Evolutionary conservation across 1,140 invertebrate species (phyloP).

Genomic region (honey bee (Apis mellifera)): DNA sequence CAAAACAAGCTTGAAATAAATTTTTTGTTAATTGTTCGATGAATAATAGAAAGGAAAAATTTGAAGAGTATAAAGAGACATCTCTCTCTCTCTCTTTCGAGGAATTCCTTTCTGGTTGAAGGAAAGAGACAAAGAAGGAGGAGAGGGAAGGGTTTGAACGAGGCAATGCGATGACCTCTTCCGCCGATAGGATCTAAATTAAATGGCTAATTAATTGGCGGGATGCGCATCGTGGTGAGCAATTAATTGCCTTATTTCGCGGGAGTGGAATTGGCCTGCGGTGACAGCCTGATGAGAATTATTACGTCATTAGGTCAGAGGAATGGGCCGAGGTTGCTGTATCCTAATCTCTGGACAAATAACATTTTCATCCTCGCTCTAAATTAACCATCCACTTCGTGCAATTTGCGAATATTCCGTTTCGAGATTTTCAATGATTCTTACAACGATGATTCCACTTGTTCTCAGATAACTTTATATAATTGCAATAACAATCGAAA

Average conservation of each 20-base stretch:
- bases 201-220: slow-evolving; percentile 72
- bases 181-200: slow-evolving; percentile 72
- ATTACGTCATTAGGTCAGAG: slow-evolving; percentile 59
- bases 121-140: slow-evolving; percentile 43
- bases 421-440: background rate
- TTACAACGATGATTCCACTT: background rate
- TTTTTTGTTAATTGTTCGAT: background rate
- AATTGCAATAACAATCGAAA: too few relatives aligned
- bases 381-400: background rate
- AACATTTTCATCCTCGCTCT: slow-evolving; percentile 24
- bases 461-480: background rate
- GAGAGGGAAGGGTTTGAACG: slow-evolving; percentile 8
- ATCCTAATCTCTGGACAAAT: slow-evolving; percentile 47
- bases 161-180: slow-evolving; percentile 47
- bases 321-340: slow-evolving; percentile 23
- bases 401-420: slow-evolving; percentile 2
- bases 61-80: background rate
- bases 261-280: slow-evolving; percentile 52
- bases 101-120: slow-evolving; percentile 18
- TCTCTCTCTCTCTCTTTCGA: background rate
- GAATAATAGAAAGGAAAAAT: background rate
- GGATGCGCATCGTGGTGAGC: slow-evolving; percentile 55
- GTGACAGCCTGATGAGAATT: slow-evolving; percentile 55
- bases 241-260: slow-evolving; percentile 67
- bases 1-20: too few relatives aligned